phyloP scores from a whole-genome alignment of 2,888 invertebrate species.

The Dastarcus helophoroides region DNA sequence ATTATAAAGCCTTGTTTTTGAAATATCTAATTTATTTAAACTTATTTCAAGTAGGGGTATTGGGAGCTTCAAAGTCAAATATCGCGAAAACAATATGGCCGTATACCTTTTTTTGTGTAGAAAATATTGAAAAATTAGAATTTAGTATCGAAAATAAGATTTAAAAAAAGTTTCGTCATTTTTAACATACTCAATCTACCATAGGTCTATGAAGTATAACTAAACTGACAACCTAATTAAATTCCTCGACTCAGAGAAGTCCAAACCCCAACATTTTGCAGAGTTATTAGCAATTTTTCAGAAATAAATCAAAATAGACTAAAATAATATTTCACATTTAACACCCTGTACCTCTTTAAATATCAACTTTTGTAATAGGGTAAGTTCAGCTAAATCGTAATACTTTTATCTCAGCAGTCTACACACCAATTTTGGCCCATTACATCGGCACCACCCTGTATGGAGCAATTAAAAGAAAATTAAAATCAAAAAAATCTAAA shows the following conservation, averaged over 20 bases:
- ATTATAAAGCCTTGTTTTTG: no score
- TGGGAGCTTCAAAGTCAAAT: neutral
- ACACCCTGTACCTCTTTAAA: neutral
- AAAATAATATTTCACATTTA: neutral
- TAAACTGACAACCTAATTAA: no score
- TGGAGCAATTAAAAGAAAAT: no score
- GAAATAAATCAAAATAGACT: neutral
- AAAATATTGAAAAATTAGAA: no score
- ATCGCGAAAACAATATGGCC: neutral
- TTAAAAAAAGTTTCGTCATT: neutral
- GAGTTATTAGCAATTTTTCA: neutral
- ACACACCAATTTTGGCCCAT: neutral
- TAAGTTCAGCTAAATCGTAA: constrained; percentile 1
- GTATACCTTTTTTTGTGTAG: no score
- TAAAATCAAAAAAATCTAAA: no score
- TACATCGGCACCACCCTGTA: constrained; percentile 1
- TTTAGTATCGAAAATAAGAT: no score
- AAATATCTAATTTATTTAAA: no score
- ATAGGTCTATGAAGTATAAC: no score
- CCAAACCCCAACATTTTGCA: neutral
- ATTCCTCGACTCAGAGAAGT: neutral
- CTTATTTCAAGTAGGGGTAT: no score
- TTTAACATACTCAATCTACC: no score
- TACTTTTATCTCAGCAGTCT: neutral
- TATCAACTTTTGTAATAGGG: constrained; percentile 1